Evolutionary conservation across 2,888 invertebrate species (phyloP).

Genomic region (Crematogaster levior): DNA sequence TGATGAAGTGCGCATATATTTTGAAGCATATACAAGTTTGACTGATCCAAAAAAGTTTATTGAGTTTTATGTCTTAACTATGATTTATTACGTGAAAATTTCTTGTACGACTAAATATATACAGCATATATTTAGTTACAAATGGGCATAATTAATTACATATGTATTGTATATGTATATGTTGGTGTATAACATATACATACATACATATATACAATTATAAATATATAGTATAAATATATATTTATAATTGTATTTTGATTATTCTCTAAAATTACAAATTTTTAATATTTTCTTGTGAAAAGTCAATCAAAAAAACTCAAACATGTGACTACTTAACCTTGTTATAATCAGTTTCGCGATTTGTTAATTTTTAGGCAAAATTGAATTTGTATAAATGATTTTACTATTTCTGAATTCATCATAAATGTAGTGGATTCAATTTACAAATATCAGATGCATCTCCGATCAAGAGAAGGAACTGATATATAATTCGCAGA

Average conservation of each 20-base stretch:
- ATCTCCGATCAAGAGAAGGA: background rate
- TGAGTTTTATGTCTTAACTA: slow-evolving; percentile 7
- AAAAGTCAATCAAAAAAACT: background rate
- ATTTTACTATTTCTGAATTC: background rate
- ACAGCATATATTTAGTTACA: background rate
- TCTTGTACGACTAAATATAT: slow-evolving; percentile 3
- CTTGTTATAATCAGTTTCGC: background rate
- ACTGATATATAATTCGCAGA: background rate
- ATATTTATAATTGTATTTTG: background rate
- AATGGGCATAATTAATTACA: background rate
- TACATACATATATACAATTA: too few relatives aligned
- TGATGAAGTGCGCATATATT: slow-evolving; percentile 53
- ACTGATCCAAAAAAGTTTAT: background rate
- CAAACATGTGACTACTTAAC: background rate
- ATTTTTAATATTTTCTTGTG: background rate
- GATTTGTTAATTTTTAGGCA: background rate
- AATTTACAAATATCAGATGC: background rate
- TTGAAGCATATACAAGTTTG: slow-evolving; percentile 22
- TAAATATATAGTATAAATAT: too few relatives aligned
- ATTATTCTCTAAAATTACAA: background rate
- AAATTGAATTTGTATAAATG: background rate
- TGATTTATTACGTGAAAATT: background rate
- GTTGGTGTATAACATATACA: background rate
- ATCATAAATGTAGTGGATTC: background rate
- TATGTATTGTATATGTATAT: background rate